Percentiles rank a stretch among this genome's conserved stretches.
Conservation (phyloP, 2,888 invertebrate genomes). For the Tineola bisselliella region DNA sequence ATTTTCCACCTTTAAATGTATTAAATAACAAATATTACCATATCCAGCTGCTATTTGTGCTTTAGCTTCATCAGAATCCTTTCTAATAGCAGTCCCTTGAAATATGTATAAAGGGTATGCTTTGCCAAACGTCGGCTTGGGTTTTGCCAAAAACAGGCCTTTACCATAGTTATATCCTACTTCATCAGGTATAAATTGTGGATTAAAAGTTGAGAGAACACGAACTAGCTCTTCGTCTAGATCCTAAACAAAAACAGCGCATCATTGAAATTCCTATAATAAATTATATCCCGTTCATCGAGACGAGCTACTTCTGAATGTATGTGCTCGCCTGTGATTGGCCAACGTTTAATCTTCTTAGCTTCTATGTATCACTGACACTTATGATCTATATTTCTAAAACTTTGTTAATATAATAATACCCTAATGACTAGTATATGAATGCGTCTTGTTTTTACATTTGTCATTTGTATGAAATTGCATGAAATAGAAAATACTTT, state of each 20-base stretch:
- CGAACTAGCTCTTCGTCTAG: constrained; percentile 84
- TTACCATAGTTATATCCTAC: constrained; percentile 85
- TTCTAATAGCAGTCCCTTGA: constrained; percentile 76
- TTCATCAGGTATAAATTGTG: constrained; percentile 78
- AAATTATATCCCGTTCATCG: too few relatives aligned
- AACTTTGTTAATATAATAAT: too few relatives aligned
- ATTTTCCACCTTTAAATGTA: too few relatives aligned
- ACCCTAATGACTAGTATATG: too few relatives aligned
- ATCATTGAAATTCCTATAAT: neutral
- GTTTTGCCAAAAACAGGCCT: constrained; percentile 66
- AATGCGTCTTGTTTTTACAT: too few relatives aligned
- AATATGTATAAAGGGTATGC: constrained; percentile 70
- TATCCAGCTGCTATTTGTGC: constrained; percentile 70
- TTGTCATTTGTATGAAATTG: too few relatives aligned
- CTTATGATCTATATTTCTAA: too few relatives aligned
- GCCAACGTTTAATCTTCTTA: too few relatives aligned
- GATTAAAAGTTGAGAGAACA: constrained; percentile 78
- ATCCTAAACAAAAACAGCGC: constrained; percentile 66
- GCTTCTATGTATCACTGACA: too few relatives aligned
- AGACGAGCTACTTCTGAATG: too few relatives aligned
- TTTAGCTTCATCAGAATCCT: constrained; percentile 79
- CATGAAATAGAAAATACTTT: too few relatives aligned
- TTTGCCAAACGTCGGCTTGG: constrained; percentile 70
- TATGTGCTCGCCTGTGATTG: too few relatives aligned
- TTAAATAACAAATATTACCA: constrained; percentile 28